Evolutionary conservation across 2,113 vertebrate species (phyloP).

Genomic region (Panurus biarmicus): DNA sequence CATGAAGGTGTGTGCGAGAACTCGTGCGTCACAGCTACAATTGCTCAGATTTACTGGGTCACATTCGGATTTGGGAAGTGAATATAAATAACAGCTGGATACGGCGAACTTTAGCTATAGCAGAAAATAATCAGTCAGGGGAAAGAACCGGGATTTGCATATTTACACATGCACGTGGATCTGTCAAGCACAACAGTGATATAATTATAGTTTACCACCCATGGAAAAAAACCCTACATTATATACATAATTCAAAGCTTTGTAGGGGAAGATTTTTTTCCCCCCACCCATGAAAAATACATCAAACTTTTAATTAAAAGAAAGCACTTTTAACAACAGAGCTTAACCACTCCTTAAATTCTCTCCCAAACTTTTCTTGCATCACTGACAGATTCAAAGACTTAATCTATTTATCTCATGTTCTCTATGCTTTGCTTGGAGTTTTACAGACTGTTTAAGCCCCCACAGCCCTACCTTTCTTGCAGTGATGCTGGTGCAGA

Average conservation of each 20-base stretch:
- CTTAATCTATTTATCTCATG: neutral
- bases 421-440: neutral
- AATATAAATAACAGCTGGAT: conserved; percentile 68
- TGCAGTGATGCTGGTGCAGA: conserved; percentile 49
- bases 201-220: neutral
- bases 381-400: neutral
- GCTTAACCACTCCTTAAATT: neutral
- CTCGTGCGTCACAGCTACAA: conserved; percentile 57
- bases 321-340: neutral
- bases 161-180: neutral
- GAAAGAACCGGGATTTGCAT: neutral
- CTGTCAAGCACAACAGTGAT: neutral
- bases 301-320: neutral
- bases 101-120: conserved; percentile 30
- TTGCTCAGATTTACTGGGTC: conserved; percentile 61
- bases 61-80: conserved; percentile 37
- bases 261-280: neutral
- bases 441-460: neutral
- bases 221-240: rapidly evolving
- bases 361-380: conserved; percentile 50
- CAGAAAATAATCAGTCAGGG: neutral
- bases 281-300: neutral
- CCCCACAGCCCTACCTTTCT: conserved; percentile 51
- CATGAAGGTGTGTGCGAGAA: conserved; percentile 36
- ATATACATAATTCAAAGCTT: neutral